These are phyloP conservation scores for Oophaga pumilio DNA, from an alignment of 2,113 vertebrate genomes.

Conservation along the genomic window DNA sequence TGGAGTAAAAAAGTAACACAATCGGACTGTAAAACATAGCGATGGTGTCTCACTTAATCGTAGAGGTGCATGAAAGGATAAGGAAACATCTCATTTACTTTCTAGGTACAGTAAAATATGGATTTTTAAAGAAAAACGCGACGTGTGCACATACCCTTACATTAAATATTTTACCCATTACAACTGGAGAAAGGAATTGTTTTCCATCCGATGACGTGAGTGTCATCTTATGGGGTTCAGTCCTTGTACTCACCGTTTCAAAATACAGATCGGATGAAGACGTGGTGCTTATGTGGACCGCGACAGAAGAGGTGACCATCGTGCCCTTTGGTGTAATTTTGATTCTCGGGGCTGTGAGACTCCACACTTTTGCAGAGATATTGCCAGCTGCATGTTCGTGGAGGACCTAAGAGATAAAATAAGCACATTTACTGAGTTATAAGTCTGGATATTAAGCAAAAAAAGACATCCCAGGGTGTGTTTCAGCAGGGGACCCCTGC, in stretches of 20 bases:
- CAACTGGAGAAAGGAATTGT: background rate
- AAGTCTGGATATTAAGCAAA: too few relatives aligned
- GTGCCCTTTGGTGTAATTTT: conserved; percentile 69
- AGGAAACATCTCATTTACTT: too few relatives aligned
- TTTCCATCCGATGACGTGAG: background rate
- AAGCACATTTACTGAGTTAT: background rate
- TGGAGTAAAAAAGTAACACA: background rate
- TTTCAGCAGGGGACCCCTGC: too few relatives aligned
- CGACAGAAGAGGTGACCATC: conserved; percentile 61
- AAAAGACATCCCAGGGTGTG: too few relatives aligned
- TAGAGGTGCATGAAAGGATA: background rate
- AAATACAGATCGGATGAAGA: conserved; percentile 67
- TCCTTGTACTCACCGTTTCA: conserved; percentile 72
- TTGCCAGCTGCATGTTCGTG: conserved; percentile 65
- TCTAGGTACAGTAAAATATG: too few relatives aligned
- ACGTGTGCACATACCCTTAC: background rate
- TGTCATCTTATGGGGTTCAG: background rate
- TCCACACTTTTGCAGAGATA: conserved; percentile 73
- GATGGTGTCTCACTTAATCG: background rate
- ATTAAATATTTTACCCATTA: background rate
- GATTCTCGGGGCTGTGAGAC: conserved; percentile 67
- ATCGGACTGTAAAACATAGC: background rate
- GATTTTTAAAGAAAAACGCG: too few relatives aligned
- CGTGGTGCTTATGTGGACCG: conserved; percentile 64
- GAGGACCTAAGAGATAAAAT: conserved; percentile 60